Evolutionary conservation across 1,140 invertebrate species (phyloP).

Genomic region (Tetramorium simillimum): DNA sequence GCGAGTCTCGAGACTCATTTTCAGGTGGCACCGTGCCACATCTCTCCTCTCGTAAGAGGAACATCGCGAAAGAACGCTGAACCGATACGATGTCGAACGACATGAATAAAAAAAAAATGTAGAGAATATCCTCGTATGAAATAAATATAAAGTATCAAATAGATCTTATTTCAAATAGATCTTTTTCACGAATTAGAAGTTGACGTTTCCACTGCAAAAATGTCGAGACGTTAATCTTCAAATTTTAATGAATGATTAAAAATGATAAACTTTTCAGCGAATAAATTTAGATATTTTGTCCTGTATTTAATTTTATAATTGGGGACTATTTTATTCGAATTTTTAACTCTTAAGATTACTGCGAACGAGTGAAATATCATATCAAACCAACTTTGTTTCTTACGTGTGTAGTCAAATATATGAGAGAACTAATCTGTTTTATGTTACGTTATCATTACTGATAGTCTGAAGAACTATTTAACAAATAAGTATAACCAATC

Average conservation of each 20-base stretch:
- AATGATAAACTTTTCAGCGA: background rate
- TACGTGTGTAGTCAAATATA: too few species aligned
- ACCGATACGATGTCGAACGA: background rate
- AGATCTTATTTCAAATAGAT: background rate
- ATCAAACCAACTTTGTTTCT: too few species aligned
- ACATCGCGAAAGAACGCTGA: background rate
- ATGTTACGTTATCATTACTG: too few species aligned
- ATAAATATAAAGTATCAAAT: background rate
- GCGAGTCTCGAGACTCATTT: slow-evolving; percentile 20
- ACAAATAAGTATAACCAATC: too few species aligned
- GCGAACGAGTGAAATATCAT: too few species aligned
- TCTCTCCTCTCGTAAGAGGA: background rate
- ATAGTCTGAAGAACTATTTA: too few species aligned
- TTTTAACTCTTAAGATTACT: background rate
- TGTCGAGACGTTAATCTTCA: background rate
- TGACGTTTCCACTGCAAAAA: background rate
- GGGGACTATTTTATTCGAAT: background rate
- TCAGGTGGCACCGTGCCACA: slow-evolving; percentile 36
- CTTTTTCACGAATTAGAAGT: background rate
- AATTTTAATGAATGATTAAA: background rate
- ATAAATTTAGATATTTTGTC: background rate
- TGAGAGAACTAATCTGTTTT: too few species aligned
- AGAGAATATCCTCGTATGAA: too few species aligned
- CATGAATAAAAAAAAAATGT: background rate
- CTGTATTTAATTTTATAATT: background rate